phyloP scores from a whole-genome alignment of 2,797 vertebrate species.

The Acipenser ruthenus region DNA sequence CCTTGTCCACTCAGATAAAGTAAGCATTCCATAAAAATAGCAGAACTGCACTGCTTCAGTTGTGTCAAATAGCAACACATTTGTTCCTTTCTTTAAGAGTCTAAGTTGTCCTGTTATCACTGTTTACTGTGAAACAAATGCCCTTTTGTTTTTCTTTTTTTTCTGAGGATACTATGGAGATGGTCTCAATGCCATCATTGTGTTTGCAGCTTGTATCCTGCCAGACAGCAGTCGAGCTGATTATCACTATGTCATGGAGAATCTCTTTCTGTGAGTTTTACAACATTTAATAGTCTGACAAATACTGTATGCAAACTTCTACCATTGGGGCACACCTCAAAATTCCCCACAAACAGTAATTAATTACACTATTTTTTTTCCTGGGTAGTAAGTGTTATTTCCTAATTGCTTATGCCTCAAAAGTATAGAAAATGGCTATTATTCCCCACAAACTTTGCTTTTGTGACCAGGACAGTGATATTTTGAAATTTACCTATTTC shows the following conservation, averaged over 20 bases:
- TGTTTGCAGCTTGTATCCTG: conserved; percentile 95
- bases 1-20: neutral
- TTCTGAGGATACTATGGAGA: conserved; percentile 87
- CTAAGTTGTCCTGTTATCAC: neutral
- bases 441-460: too few relatives aligned
- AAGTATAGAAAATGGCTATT: too few relatives aligned
- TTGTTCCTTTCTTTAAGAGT: neutral
- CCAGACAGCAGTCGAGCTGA: conserved; percentile 88
- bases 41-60: too few relatives aligned
- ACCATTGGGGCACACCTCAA: too few relatives aligned
- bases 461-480: too few relatives aligned
- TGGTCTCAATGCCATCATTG: conserved; percentile 92
- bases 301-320: too few relatives aligned
- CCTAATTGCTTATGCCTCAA: too few relatives aligned
- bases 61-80: neutral
- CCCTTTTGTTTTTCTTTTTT: conserved; percentile 25
- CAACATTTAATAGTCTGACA: too few relatives aligned
- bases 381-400: too few relatives aligned
- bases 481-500: too few relatives aligned
- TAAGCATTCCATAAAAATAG: neutral
- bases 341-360: neutral
- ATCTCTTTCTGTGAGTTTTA: conserved; percentile 92
- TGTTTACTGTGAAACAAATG: neutral
- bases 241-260: conserved; percentile 98
- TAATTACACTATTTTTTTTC: conserved; percentile 34